These are phyloP conservation scores for Rhogogaster chlorosoma DNA, from an alignment of 2,888 invertebrate species.

Conservation along the genomic window DNA sequence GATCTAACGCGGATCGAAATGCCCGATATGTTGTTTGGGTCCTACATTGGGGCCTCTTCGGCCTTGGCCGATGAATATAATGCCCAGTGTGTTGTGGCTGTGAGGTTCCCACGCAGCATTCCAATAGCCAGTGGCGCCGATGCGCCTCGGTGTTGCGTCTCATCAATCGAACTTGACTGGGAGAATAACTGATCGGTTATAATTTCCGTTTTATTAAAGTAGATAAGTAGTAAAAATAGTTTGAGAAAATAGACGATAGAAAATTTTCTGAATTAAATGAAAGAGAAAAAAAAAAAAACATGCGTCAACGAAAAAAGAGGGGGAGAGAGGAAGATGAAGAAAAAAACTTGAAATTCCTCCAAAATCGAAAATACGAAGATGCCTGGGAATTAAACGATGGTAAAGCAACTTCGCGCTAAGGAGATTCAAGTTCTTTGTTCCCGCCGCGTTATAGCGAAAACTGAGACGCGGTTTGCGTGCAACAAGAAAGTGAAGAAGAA, in stretches of 20 bases:
- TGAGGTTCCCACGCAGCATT: constrained; percentile 49
- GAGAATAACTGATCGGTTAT: background rate
- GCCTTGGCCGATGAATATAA: constrained; percentile 44
- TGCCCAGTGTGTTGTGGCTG: constrained; percentile 50
- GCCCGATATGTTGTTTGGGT: constrained; percentile 31
- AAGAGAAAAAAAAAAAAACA: background rate
- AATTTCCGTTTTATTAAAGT: background rate
- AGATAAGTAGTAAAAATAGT: too few relatives aligned
- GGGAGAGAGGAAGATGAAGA: background rate
- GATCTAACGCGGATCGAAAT: background rate
- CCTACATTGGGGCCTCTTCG: constrained; percentile 13
- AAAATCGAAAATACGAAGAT: background rate
- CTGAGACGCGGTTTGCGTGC: background rate
- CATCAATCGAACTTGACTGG: background rate
- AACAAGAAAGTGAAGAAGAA: constrained; percentile 6
- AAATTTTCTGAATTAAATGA: background rate
- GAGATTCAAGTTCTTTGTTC: constrained; percentile 46
- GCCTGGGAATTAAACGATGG: background rate
- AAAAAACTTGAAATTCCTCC: background rate
- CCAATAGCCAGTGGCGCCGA: constrained; percentile 45
- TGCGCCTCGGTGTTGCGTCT: constrained; percentile 26
- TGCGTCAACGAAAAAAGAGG: too few relatives aligned
- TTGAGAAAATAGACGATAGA: background rate
- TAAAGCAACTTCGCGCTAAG: background rate
- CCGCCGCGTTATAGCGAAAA: background rate